Conservation (phyloP, 1,140 invertebrate species). For the Diachasmimorpha longicaudata region DNA sequence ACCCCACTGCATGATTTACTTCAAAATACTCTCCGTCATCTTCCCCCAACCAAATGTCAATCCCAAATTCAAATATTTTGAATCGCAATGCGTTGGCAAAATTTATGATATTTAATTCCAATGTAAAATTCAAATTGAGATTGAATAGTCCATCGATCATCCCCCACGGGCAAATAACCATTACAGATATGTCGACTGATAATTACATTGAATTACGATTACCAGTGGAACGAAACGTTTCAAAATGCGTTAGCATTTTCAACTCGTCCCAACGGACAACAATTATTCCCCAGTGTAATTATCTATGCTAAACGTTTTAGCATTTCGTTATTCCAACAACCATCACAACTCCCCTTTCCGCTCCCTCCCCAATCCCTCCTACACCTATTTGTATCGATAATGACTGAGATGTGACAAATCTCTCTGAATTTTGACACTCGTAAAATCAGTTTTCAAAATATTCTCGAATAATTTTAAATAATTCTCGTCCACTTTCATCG, state of each 20-base stretch:
- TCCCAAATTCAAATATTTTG: not conserved
- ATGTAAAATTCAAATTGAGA: conserved; percentile 1
- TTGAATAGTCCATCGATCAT: not conserved
- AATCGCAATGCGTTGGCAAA: not conserved
- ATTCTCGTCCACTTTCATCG: too few species aligned
- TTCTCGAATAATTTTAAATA: not conserved
- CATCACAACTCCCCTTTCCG: not conserved
- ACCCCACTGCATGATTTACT: too few species aligned
- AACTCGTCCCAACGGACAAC: not conserved
- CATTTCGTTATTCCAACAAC: conserved; percentile 37
- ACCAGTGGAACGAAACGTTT: not conserved
- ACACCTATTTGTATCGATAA: not conserved
- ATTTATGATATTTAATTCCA: not conserved
- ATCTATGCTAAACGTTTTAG: conserved; percentile 51
- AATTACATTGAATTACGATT: conserved; percentile 43
- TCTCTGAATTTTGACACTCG: not conserved
- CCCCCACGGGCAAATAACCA: not conserved
- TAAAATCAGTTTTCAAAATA: not conserved
- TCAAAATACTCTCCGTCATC: not conserved
- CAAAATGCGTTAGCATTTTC: conserved; percentile 25
- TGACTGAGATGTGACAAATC: not conserved
- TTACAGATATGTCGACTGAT: conserved; percentile 48
- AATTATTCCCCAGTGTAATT: conserved; percentile 48
- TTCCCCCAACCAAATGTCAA: not conserved
- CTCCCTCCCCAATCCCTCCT: not conserved